phyloP scores from a whole-genome alignment of 1,140 invertebrate genomes.

The Sipha flava region DNA sequence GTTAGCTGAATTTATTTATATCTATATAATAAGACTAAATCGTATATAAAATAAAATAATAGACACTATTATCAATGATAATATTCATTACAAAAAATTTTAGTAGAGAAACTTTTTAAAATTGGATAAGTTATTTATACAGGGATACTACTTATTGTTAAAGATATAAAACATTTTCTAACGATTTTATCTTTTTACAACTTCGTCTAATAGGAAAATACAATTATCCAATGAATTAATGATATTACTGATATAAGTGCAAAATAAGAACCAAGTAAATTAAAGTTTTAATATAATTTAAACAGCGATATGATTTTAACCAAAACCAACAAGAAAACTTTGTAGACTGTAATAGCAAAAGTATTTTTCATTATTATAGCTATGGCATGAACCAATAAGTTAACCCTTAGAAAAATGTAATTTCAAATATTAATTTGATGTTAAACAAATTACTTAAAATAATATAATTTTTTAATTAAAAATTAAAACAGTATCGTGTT shows the following conservation, averaged over 20 bases:
- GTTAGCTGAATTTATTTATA: no score
- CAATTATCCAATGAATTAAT: neutral
- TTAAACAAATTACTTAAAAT: no score
- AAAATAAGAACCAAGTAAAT: neutral
- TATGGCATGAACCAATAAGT: no score
- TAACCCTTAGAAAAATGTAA: no score
- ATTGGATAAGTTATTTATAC: neutral
- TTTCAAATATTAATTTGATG: no score
- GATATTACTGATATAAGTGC: no score
- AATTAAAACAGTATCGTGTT: no score
- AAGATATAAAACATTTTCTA: neutral
- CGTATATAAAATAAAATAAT: neutral
- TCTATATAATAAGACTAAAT: no score
- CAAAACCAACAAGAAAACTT: neutral
- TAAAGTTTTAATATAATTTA: neutral
- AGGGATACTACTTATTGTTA: neutral
- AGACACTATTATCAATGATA: neutral
- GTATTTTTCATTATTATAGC: no score
- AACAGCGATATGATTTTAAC: neutral
- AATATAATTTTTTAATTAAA: no score
- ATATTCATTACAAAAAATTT: neutral
- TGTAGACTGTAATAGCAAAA: neutral
- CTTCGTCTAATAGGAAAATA: neutral
- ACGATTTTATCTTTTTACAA: conserved; percentile 1
- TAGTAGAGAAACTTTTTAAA: neutral